Conservation (phyloP, 2,797 vertebrate species). For the Micrastur ruficollis region DNA sequence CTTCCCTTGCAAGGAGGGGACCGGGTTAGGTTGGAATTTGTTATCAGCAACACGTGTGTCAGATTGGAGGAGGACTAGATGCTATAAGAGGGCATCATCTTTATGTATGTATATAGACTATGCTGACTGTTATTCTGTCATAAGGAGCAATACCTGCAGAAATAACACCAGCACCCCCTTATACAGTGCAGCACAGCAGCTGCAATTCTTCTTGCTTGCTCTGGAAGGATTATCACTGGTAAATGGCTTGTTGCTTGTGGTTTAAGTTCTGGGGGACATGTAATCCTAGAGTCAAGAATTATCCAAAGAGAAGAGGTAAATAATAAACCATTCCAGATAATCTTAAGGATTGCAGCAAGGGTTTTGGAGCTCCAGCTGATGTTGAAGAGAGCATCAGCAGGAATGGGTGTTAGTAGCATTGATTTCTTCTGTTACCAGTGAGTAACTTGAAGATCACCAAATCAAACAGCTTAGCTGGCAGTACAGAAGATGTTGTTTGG, state of each 20-base stretch:
- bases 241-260: background rate
- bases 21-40: background rate
- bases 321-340: background rate
- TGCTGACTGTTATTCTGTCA: background rate
- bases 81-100: background rate
- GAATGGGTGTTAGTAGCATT: background rate
- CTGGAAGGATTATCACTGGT: background rate
- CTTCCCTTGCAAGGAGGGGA: accelerated
- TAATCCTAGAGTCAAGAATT: background rate
- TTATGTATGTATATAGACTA: background rate
- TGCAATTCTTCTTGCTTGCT: background rate
- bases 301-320: background rate
- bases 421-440: background rate
- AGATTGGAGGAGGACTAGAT: background rate
- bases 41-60: background rate
- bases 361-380: background rate
- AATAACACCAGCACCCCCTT: background rate
- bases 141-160: background rate
- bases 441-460: background rate
- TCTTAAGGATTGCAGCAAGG: background rate
- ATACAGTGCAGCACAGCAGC: background rate
- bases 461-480: background rate
- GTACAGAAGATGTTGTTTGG: background rate
- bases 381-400: background rate
- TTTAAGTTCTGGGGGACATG: background rate